Evolutionary conservation across 35 echinoderm and acorn worm genomes (phyloP).

Genomic region (Hemicentrotus pulcherrimus): DNA sequence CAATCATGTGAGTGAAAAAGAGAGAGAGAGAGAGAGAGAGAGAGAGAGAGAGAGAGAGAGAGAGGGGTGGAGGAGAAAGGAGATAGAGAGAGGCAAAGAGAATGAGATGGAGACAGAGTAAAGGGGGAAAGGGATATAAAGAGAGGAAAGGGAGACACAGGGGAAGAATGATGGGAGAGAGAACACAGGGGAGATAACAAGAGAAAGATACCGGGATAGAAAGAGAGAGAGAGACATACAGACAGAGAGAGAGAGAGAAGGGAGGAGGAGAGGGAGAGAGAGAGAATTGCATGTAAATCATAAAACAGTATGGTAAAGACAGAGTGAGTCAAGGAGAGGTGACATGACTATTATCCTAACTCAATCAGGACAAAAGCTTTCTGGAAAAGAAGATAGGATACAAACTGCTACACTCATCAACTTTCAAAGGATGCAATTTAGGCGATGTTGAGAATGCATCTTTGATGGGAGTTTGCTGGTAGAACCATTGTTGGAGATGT

Average conservation of each 20-base stretch:
- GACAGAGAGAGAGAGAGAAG: not conserved
- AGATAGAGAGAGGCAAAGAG: not conserved
- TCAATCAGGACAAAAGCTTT: constrained; percentile 18
- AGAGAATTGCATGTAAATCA: not conserved
- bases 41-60: no score
- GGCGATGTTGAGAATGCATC: not conserved
- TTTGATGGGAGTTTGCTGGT: not conserved
- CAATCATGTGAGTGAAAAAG: no score
- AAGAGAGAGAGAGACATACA: not conserved
- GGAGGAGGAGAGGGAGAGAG: not conserved
- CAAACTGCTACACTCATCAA: constrained; percentile 17
- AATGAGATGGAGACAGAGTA: no score
- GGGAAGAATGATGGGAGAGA: not conserved
- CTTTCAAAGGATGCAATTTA: constrained; percentile 12
- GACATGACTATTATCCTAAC: not conserved
- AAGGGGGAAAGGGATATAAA: no score
- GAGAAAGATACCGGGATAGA: not conserved
- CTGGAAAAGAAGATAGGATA: not conserved
- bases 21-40: no score
- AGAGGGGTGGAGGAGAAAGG: not conserved
- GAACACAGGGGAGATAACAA: not conserved
- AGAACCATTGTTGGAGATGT: not conserved
- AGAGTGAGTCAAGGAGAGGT: not conserved
- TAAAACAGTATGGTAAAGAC: not conserved
- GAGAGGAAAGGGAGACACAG: no score